Conservation (phyloP, 2,797 vertebrate genomes). For the Chelon labrosus region DNA sequence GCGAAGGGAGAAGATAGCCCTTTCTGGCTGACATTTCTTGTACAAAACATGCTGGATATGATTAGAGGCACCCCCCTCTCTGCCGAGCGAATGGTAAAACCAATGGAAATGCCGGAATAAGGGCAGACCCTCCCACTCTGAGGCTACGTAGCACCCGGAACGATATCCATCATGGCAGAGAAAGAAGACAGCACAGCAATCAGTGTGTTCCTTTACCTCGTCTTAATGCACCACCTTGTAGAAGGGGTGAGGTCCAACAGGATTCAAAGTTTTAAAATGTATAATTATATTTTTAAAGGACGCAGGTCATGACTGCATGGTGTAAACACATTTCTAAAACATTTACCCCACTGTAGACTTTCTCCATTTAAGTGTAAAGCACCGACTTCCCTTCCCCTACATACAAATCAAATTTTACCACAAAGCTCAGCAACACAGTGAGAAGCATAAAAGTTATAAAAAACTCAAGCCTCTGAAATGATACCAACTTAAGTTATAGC, state of each 20-base stretch:
- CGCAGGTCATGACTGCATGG: neutral
- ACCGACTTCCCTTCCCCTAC: neutral
- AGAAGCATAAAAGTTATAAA: neutral
- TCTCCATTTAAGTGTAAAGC: neutral
- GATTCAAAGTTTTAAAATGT: constrained; percentile 41
- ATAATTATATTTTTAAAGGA: neutral
- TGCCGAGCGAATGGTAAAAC: constrained; percentile 84
- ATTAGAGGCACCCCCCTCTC: constrained; percentile 96
- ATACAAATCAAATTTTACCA: constrained; percentile 30
- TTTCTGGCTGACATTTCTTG: constrained; percentile 99
- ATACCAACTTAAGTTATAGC: neutral
- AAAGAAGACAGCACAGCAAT: constrained; percentile 77
- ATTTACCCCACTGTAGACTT: neutral
- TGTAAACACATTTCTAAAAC: neutral
- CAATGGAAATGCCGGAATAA: constrained; percentile 91
- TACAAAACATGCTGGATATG: constrained; percentile 99
- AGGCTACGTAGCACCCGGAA: constrained; percentile 78
- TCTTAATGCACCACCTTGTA: constrained; percentile 68
- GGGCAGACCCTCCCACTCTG: constrained; percentile 91
- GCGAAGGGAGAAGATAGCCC: constrained; percentile 98
- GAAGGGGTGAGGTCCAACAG: constrained; percentile 52
- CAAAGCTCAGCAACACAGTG: constrained; percentile 13
- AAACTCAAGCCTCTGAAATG: neutral
- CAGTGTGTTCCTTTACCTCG: constrained; percentile 72
- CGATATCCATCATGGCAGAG: constrained; percentile 88